Conservation (phyloP, 2,113 vertebrate genomes). For the Tragelaphus scriptus region DNA sequence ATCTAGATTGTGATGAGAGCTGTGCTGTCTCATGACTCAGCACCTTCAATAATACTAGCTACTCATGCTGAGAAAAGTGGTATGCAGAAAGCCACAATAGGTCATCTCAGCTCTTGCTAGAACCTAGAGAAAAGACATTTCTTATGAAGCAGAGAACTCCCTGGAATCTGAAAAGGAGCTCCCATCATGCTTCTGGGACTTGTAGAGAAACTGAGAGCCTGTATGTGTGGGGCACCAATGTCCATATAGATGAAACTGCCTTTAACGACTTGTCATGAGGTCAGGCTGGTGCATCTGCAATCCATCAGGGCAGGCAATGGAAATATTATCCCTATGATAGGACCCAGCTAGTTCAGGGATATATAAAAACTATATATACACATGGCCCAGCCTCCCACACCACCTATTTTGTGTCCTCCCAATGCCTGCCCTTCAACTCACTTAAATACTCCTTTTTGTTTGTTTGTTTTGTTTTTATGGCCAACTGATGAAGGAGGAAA, state of each 20-base stretch:
- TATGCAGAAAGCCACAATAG: neutral
- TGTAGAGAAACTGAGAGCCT: neutral
- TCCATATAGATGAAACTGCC: too few species aligned
- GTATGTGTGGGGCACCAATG: neutral
- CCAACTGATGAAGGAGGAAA: neutral
- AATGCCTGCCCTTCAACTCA: neutral
- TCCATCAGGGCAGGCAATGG: neutral
- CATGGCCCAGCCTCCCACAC: neutral
- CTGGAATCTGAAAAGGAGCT: neutral
- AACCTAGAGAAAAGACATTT: neutral
- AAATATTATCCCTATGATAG: neutral
- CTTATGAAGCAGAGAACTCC: neutral
- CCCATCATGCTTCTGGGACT: neutral
- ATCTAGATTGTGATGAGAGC: too few species aligned
- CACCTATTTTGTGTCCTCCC: neutral
- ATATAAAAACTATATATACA: neutral
- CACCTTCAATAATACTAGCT: neutral
- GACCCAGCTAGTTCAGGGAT: neutral
- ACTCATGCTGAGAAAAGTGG: neutral
- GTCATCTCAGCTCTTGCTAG: neutral
- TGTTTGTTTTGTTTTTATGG: neutral
- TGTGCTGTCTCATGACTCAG: neutral
- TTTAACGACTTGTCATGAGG: neutral
- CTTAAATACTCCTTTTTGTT: neutral
- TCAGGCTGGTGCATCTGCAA: neutral